Conservation (phyloP, 2,888 invertebrate genomes). For the Drosophila subsilvestris region DNA sequence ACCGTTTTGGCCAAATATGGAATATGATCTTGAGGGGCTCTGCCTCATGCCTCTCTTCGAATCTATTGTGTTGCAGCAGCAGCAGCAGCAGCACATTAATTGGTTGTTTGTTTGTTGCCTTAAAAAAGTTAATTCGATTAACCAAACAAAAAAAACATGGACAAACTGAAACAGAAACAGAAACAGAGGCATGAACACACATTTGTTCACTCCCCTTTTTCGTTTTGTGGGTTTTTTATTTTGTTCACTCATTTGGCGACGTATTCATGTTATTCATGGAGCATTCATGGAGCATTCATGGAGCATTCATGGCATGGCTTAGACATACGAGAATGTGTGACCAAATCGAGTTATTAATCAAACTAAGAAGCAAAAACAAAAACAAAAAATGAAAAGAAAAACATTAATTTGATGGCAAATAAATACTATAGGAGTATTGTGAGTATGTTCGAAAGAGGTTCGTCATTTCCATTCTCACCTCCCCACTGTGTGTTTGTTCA, state of each 20-base stretch:
- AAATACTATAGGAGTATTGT: conserved; percentile 45
- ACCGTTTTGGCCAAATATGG: conserved; percentile 31
- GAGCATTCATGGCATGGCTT: too few relatives aligned
- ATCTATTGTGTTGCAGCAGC: conserved; percentile 1
- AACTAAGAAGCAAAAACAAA: conserved; percentile 57
- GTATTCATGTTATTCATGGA: conserved; percentile 7
- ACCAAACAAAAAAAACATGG: conserved; percentile 29
- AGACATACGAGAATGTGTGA: conserved; percentile 33
- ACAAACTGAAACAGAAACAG: conserved; percentile 22
- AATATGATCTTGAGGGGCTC: conserved; percentile 27
- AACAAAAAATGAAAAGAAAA: conserved; percentile 26
- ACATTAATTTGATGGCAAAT: conserved; percentile 63
- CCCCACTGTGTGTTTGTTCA: not conserved
- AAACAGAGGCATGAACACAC: conserved; percentile 21
- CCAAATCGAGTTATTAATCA: conserved; percentile 66
- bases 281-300: too few relatives aligned
- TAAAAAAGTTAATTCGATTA: conserved; percentile 62
- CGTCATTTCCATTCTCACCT: not conserved
- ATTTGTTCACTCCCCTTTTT: not conserved
- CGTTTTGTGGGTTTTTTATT: not conserved
- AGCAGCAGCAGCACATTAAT: conserved; percentile 33
- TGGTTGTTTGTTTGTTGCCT: conserved; percentile 28
- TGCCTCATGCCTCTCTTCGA: conserved; percentile 8
- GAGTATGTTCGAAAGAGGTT: too few relatives aligned
- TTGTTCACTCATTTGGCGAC: conserved; percentile 19